Evolutionary conservation across 2,113 vertebrate species (phyloP), one percentile per base, ranked within the genome.

Genomic region (Propithecus coquereli): DNA sequence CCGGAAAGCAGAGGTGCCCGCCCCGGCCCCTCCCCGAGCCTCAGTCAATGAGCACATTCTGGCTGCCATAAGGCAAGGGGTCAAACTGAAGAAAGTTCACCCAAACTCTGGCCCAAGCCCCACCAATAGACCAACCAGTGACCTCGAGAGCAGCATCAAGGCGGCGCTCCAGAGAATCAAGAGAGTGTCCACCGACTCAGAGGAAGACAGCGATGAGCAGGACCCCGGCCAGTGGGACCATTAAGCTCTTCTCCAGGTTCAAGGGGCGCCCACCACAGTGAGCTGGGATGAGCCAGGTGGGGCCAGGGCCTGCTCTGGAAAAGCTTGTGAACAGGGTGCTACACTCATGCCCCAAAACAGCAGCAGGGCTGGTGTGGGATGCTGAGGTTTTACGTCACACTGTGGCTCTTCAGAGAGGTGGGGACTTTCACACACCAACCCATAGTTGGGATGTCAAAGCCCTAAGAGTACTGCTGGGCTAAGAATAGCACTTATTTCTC

Each of bases 151-250:
- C 22, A 99, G 99, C 98, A 99, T 99, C 97, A 99, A 99, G 97
- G 99, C 99, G 0, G 99, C 98, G 90, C 99, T 99, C 97, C 98
- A 99, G 98, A 99, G 99, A 97, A 99, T 99, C 98, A 99, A 99
- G 98, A 99, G 98, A 86, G 99, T 99, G 84, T 99, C 99, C 0
- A 98, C 99, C 0, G 99, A 99, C 97, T 99, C 99, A 0, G 99
- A 99, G 23, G 99, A 99, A 7, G 98, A 98, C 20, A 96, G 89
- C 0, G 97, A 95, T 0, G 99, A 99, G 89, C 98, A 93, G 90
- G 97, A 84, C 23, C 98, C 96, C 1, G 97, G 90, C 0, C 99
- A 99, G 27, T 99, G 99, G 99, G 99, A 99, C 83, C 97, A 45
- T 80, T 98, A 98, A 98, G 47, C 4, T 11, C 34, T 34, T 50